Percentiles rank a stretch among this genome's conserved stretches.
Conservation (phyloP, 2,888 invertebrate species). For the Pachliopta kotzebuea region DNA sequence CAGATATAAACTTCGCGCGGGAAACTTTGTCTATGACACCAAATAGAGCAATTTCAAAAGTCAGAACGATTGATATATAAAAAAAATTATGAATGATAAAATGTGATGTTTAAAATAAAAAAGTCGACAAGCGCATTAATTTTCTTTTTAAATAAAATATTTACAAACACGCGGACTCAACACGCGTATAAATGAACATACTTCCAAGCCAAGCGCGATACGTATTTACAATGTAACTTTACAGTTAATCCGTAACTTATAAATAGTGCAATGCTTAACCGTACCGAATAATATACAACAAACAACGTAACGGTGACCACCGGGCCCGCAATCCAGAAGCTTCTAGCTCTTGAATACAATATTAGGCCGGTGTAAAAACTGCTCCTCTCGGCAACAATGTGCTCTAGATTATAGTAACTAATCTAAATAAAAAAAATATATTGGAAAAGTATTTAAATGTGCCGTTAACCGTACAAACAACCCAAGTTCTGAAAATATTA, state of each 20-base stretch:
- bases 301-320: conserved; percentile 12
- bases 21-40: too few species aligned
- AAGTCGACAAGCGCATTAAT: conserved; percentile 15
- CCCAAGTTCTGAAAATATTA: not conserved
- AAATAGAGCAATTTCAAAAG: too few species aligned
- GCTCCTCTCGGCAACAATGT: conserved; percentile 9
- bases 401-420: conserved; percentile 1
- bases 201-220: conserved; percentile 8
- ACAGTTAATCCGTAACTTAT: conserved; percentile 5
- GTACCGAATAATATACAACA: not conserved
- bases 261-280: conserved; percentile 9
- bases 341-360: conserved; percentile 3
- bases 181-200: not conserved
- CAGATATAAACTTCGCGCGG: too few species aligned
- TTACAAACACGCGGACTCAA: conserved; percentile 14
- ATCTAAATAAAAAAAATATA: not conserved
- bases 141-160: conserved; percentile 13
- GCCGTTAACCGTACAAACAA: not conserved
- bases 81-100: too few species aligned
- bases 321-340: not conserved
- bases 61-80: too few species aligned
- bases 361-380: conserved; percentile 13
- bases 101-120: too few species aligned
- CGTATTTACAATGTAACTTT: conserved; percentile 26
- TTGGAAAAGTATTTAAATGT: not conserved